Base-by-base conservation (phyloP, 2,888 invertebrate species). In the Autographa pulchrina region DNA sequence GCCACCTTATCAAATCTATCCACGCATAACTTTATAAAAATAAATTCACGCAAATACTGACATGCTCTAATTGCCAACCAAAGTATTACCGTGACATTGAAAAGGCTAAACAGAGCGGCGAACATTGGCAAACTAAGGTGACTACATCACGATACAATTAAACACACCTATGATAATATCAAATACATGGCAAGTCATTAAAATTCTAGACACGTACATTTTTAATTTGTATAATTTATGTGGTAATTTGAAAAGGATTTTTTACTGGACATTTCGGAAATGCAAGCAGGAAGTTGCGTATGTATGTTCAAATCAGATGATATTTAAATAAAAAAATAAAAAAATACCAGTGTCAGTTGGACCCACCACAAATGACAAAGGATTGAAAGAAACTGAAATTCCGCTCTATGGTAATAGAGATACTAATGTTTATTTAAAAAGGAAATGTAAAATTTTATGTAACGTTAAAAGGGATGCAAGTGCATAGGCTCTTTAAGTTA, bases 101-200 rank as follows among this genome's bases (percentile, higher is more conserved):
- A 74, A 62, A 68, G 38, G 72, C 48, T 72, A 72, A 82, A 83
- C 82, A 82, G 84, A 79, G 75, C 83, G 80, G 68, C 62, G 72
- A 82, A 76, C 56, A 72, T 82, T 78, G 75, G 74, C 81, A 83
- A 87, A 78, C 70, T 64, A 70, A 78, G 80, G 83, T 79, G 84
- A 77, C 88, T 85, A 80, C 80, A 84, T 81, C 85, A 68, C 74
- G 72, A 78, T 83, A 83, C 85, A 87, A 89, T 89, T 85, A 88
- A 86, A 82, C 80, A 86, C 83, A 86, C 81, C 83, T 60, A 70
- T 61, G 88, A 88, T 89, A 80, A 61, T 81, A 89, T 88, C 88
- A 70, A 70, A 54, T 81, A 82, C 85, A 88, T 76, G 56, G 61
- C 41, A 54, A 64, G 41, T 76, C 75, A 83, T 85, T 81, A 81